phyloP scores from a whole-genome alignment of 2,113 vertebrate species.

The Rhea americana region DNA sequence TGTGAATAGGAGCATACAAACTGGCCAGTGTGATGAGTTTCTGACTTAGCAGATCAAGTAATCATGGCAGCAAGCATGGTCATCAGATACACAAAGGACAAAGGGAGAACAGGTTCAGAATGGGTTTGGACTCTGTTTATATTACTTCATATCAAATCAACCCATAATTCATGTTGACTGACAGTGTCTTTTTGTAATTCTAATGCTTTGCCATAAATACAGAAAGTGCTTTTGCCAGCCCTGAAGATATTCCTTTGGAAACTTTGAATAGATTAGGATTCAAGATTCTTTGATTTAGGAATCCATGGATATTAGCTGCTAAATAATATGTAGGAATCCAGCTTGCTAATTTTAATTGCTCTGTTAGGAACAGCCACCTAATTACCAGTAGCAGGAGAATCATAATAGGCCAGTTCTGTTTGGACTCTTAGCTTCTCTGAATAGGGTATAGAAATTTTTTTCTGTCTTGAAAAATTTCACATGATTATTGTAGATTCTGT shows the following conservation, averaged over 20 bases:
- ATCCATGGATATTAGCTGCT: neutral
- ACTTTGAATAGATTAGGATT: neutral
- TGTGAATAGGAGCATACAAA: too few species aligned
- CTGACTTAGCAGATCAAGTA: neutral
- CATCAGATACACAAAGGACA: neutral
- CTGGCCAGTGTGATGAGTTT: neutral
- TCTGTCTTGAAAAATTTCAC: neutral
- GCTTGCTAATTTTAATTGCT: neutral
- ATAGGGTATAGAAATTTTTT: neutral
- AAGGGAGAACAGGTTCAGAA: neutral
- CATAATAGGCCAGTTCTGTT: neutral
- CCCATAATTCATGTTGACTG: neutral
- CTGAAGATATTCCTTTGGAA: neutral
- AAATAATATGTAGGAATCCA: neutral
- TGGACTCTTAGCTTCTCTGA: neutral
- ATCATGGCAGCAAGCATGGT: neutral
- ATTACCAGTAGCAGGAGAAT: neutral
- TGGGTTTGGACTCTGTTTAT: neutral
- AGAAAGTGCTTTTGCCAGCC: neutral
- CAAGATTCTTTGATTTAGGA: neutral
- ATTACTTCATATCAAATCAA: neutral
- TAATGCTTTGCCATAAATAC: neutral
- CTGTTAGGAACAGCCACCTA: neutral
- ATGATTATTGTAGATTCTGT: neutral
- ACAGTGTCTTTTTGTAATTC: neutral